These are phyloP conservation scores for Orthosia gracilis DNA, from an alignment of 2,888 invertebrate species.

Conservation along the genomic window DNA sequence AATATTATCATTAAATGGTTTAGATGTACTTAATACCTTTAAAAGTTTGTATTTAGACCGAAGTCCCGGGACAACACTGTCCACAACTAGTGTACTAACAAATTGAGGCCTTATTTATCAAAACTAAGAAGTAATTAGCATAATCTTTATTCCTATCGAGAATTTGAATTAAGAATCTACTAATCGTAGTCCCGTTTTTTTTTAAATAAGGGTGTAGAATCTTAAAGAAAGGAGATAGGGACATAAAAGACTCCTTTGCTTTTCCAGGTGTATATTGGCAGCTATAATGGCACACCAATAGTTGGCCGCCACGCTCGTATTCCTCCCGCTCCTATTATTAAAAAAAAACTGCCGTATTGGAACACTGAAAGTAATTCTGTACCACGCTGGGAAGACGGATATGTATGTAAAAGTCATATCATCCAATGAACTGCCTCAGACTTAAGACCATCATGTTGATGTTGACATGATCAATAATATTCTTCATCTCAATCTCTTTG, in stretches of 20 bases:
- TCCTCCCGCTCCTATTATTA: constrained; percentile 24
- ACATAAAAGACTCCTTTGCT: constrained; percentile 35
- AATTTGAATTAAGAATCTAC: too few species aligned
- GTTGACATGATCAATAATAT: constrained; percentile 16
- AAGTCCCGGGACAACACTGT: background rate
- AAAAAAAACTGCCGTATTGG: constrained; percentile 42
- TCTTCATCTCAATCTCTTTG: background rate
- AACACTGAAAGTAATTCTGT: constrained; percentile 23
- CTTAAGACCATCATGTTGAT: constrained; percentile 12
- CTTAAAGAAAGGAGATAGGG: background rate
- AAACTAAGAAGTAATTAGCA: too few species aligned
- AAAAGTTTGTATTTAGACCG: background rate
- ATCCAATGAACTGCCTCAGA: constrained; percentile 23
- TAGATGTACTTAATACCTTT: background rate
- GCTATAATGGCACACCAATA: constrained; percentile 32
- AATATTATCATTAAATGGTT: too few species aligned
- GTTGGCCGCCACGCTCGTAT: constrained; percentile 36
- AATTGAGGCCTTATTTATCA: too few species aligned
- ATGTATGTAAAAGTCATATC: constrained; percentile 43
- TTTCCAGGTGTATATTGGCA: constrained; percentile 42
- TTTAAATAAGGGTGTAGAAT: background rate
- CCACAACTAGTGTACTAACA: background rate
- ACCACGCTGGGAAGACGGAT: constrained; percentile 46
- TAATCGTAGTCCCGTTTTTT: too few species aligned
- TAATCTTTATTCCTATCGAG: too few species aligned